phyloP scores from a whole-genome alignment of 37 sponge, comb jelly and placozoan species.

The Diacarnus erythraeanus region DNA sequence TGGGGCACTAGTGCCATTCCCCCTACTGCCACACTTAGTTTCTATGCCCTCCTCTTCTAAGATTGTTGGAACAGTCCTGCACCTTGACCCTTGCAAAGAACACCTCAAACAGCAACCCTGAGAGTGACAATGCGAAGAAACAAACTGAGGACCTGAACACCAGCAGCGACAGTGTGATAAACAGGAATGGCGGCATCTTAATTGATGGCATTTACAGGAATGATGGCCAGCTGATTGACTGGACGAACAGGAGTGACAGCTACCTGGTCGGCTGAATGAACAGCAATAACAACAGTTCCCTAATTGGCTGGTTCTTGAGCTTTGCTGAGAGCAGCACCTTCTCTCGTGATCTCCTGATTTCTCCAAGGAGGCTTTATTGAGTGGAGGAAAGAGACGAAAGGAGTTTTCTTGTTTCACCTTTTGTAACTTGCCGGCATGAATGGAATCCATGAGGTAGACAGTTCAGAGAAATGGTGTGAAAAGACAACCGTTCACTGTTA shows the following conservation, averaged over 20 bases:
- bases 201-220: too few relatives aligned
- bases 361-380: not conserved
- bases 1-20: not conserved
- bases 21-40: not conserved
- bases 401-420: not conserved
- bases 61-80: not conserved
- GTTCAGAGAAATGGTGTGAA: too few relatives aligned
- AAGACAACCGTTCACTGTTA: too few relatives aligned
- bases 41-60: not conserved
- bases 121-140: not conserved
- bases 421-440: not conserved
- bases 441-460: not conserved
- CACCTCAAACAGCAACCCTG: too few relatives aligned
- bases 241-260: not conserved
- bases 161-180: not conserved
- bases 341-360: not conserved
- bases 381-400: not conserved
- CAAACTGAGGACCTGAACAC: too few relatives aligned
- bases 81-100: too few relatives aligned
- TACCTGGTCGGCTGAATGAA: not conserved
- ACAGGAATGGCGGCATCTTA: not conserved
- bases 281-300: not conserved
- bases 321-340: not conserved
- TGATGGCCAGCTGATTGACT: not conserved
- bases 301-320: not conserved